phyloP scores from a whole-genome alignment of 1,140 invertebrate genomes.

The Drosophila setifemur region DNA sequence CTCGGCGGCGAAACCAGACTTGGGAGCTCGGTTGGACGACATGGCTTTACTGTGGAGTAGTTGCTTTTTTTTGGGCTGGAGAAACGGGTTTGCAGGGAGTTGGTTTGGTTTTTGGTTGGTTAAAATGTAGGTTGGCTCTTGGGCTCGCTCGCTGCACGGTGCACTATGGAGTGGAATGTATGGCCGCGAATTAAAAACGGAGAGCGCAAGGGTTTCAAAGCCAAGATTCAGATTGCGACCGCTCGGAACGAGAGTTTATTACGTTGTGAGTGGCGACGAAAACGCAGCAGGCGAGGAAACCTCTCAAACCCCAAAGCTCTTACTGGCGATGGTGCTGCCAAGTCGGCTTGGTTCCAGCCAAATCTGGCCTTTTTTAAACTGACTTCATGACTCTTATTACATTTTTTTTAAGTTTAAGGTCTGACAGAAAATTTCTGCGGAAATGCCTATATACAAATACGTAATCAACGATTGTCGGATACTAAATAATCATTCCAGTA shows the following conservation, averaged over 20 bases:
- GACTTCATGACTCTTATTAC: no score
- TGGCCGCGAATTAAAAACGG: slow-evolving; percentile 18
- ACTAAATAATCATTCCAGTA: no score
- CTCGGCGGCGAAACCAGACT: slow-evolving; percentile 96
- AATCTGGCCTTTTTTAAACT: no score
- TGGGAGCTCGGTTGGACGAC: slow-evolving; percentile 94
- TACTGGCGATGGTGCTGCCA: neutral
- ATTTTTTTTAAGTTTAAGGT: no score
- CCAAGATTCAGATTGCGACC: slow-evolving; percentile 40
- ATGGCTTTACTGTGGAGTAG: slow-evolving; percentile 83
- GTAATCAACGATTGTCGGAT: no score
- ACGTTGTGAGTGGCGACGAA: slow-evolving; percentile 28
- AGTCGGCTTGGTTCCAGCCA: no score
- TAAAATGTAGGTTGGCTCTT: slow-evolving; percentile 56
- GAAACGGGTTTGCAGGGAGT: slow-evolving; percentile 76
- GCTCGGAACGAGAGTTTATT: slow-evolving; percentile 47
- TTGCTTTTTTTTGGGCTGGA: slow-evolving; percentile 48
- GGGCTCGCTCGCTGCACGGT: slow-evolving; percentile 17
- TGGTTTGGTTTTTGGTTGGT: slow-evolving; percentile 56
- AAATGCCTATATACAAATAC: no score
- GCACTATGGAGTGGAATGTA: slow-evolving; percentile 21
- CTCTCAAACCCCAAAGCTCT: slow-evolving; percentile 2
- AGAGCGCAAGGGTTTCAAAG: slow-evolving; percentile 23
- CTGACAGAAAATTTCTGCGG: no score
- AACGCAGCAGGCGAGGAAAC: slow-evolving; percentile 25